These are phyloP conservation scores for Brachyistius frenatus DNA, from an alignment of 2,113 vertebrate genomes.

Conservation along the genomic window DNA sequence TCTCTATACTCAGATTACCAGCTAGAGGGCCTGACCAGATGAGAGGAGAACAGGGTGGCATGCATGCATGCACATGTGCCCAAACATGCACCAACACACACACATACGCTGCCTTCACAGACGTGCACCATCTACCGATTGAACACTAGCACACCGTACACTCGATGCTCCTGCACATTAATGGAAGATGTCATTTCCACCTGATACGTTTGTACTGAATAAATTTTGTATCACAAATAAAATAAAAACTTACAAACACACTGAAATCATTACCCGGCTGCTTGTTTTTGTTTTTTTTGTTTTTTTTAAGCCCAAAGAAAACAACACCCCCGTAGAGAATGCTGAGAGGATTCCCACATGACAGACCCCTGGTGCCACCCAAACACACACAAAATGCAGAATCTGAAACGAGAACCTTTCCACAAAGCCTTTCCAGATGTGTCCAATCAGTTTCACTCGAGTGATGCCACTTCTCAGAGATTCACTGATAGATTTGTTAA, in stretches of 20 bases:
- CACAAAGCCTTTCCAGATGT: constrained; percentile 84
- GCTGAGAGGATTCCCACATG: constrained; percentile 80
- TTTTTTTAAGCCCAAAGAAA: constrained; percentile 69
- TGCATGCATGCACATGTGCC: constrained; percentile 64
- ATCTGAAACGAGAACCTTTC: constrained; percentile 46
- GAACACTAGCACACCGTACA: neutral
- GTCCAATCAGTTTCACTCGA: constrained; percentile 57
- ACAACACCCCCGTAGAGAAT: constrained; percentile 74
- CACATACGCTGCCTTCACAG: constrained; percentile 5
- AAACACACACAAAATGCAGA: constrained; percentile 57
- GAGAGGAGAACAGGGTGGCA: constrained; percentile 71
- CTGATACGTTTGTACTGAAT: neutral
- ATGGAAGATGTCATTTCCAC: neutral
- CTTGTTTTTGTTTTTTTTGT: constrained; percentile 72
- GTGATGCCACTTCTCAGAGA: constrained; percentile 9
- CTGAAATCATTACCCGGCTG: constrained; percentile 80
- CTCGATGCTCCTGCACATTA: neutral
- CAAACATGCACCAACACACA: constrained; percentile 47
- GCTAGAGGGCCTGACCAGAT: constrained; percentile 79
- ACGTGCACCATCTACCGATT: neutral
- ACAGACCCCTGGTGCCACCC: constrained; percentile 54
- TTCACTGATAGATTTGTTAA: constrained; percentile 12
- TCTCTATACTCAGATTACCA: constrained; percentile 83
- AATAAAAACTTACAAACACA: constrained; percentile 64
- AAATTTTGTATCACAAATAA: constrained; percentile 16